Evolutionary conservation across 2,888 invertebrate species (phyloP).

Genomic region (Taenaris catops): DNA sequence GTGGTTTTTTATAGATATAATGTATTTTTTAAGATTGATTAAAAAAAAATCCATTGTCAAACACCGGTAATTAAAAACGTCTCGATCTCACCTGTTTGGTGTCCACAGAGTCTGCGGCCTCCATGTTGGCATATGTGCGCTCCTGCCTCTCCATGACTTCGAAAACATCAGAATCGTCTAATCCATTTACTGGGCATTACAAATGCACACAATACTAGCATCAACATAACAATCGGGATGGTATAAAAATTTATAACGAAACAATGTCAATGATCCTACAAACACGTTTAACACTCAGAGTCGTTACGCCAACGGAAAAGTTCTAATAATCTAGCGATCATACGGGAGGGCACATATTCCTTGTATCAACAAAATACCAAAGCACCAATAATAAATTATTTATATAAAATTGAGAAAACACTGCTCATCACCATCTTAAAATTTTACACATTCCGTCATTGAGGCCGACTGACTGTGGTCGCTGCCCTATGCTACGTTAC

Average conservation of each 20-base stretch:
- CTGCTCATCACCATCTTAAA: conserved; percentile 74
- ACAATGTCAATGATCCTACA: conserved; percentile 74
- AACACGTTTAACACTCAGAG: conserved; percentile 56
- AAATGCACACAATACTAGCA: conserved; percentile 56
- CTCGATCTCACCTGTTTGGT: conserved; percentile 81
- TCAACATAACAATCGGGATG: conserved; percentile 74
- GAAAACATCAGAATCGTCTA: conserved; percentile 74
- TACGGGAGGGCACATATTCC: conserved; percentile 40
- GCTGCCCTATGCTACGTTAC: conserved; percentile 58
- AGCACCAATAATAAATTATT: conserved; percentile 43
- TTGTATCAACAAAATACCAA: conserved; percentile 34
- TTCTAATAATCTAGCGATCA: conserved; percentile 30
- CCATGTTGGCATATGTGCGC: conserved; percentile 80
- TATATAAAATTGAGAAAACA: conserved; percentile 52
- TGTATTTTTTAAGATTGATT: too few species aligned
- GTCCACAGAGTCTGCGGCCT: conserved; percentile 81
- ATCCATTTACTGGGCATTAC: conserved; percentile 52
- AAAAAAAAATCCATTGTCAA: conserved; percentile 50
- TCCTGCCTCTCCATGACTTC: conserved; percentile 70
- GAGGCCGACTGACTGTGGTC: conserved; percentile 69
- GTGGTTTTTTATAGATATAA: too few species aligned
- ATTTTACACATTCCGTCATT: conserved; percentile 78
- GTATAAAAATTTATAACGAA: conserved; percentile 63
- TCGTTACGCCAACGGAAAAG: conserved; percentile 36
- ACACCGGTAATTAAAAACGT: conserved; percentile 62